These are phyloP conservation scores for Notolabrus celidotus DNA, from an alignment of 2,797 vertebrate species.

Conservation along the genomic window DNA sequence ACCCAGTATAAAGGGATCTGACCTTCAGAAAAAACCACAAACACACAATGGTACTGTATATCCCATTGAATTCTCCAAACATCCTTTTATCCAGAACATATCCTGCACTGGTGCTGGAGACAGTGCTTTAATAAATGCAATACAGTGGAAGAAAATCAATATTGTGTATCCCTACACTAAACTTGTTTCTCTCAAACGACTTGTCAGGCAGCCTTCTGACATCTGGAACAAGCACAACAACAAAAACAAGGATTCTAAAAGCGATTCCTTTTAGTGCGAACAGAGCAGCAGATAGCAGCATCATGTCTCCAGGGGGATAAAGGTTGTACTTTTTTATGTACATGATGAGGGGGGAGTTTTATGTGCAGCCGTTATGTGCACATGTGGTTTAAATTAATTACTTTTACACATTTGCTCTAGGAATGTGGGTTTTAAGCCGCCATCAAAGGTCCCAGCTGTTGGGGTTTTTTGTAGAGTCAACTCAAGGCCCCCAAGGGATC, in stretches of 20 bases:
- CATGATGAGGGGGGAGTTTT: conserved; percentile 35
- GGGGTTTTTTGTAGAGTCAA: conserved; percentile 44
- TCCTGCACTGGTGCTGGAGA: conserved; percentile 32
- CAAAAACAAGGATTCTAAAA: conserved; percentile 42
- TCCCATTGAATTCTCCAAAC: conserved; percentile 26
- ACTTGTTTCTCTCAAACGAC: conserved; percentile 47
- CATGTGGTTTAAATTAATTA: conserved; percentile 59
- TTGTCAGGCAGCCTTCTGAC: conserved; percentile 51
- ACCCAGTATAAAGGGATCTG: conserved; percentile 24
- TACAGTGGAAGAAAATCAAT: conserved; percentile 58
- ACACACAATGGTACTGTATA: conserved; percentile 4
- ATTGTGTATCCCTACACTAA: conserved; percentile 48
- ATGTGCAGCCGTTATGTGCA: conserved; percentile 25
- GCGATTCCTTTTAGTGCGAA: conserved; percentile 7
- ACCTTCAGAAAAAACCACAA: conserved; percentile 49
- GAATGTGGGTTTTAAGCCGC: conserved; percentile 46
- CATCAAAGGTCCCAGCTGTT: conserved; percentile 60
- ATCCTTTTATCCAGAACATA: conserved; percentile 28
- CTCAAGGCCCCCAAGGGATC: conserved; percentile 48
- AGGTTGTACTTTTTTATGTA: conserved; percentile 11
- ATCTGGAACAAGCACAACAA: conserved; percentile 53
- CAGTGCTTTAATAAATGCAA: conserved; percentile 48
- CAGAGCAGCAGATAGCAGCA: conserved; percentile 15
- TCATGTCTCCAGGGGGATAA: conserved; percentile 9
- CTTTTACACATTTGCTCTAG: conserved; percentile 47